These are phyloP conservation scores for Trichogramma pretiosum DNA, from an alignment of 1,140 invertebrate genomes.

Conservation along the genomic window DNA sequence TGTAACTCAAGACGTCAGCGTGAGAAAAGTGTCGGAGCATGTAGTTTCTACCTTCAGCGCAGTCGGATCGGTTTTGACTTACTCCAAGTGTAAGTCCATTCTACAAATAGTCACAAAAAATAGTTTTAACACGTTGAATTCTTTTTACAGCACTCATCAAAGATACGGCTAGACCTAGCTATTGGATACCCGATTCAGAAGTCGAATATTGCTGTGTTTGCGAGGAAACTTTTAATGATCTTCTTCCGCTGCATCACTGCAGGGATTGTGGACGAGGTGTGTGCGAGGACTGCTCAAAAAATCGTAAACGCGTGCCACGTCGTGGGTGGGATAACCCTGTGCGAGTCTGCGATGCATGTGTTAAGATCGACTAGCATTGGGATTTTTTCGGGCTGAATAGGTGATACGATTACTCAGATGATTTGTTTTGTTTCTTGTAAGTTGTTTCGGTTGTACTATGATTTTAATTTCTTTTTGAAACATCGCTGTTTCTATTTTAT, in stretches of 20 bases:
- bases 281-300: slow-evolving; percentile 56
- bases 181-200: slow-evolving; percentile 72
- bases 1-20: slow-evolving; percentile 45
- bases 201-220: slow-evolving; percentile 61
- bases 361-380: slow-evolving; percentile 38
- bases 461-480: too few species aligned
- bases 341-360: slow-evolving; percentile 59
- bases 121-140: background rate
- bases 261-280: slow-evolving; percentile 64
- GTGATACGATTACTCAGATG: too few species aligned
- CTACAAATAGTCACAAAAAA: background rate
- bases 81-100: slow-evolving; percentile 45
- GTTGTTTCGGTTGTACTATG: too few species aligned
- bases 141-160: slow-evolving; percentile 59
- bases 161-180: slow-evolving; percentile 66
- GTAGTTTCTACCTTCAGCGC: slow-evolving; percentile 54
- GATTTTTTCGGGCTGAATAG: too few species aligned
- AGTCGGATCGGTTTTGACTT: slow-evolving; percentile 50
- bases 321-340: slow-evolving; percentile 62
- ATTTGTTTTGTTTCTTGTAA: too few species aligned
- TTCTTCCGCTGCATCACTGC: slow-evolving; percentile 62
- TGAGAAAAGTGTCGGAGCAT: slow-evolving; percentile 56
- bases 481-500: too few species aligned
- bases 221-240: slow-evolving; percentile 34
- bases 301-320: slow-evolving; percentile 54